Evolutionary conservation across 2,888 invertebrate species (phyloP).

Genomic region (Helicoverpa assulta): DNA sequence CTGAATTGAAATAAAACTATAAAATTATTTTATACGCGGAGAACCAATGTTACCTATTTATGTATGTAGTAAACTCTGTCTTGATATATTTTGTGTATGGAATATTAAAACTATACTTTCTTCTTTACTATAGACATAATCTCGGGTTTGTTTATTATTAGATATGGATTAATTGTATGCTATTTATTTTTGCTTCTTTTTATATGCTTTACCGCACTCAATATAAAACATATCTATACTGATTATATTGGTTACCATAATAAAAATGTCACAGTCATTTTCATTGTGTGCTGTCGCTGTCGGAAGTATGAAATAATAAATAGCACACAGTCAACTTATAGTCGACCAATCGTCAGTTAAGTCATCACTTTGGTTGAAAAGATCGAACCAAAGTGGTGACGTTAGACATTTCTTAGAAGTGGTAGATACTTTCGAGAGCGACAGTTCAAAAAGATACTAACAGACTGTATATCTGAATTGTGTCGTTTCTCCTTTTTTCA

Average conservation of each 20-base stretch:
- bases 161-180: slow-evolving; percentile 69
- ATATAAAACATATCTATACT: slow-evolving; percentile 57
- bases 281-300: slow-evolving; percentile 70
- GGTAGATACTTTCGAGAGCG: slow-evolving; percentile 68
- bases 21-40: not conserved
- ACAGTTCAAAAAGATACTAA: slow-evolving; percentile 71
- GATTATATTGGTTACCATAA: slow-evolving; percentile 63
- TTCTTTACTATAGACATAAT: slow-evolving; percentile 68
- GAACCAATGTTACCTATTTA: slow-evolving; percentile 24
- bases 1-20: slow-evolving; percentile 20
- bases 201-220: slow-evolving; percentile 79
- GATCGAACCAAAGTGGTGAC: slow-evolving; percentile 32
- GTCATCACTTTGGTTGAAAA: slow-evolving; percentile 22
- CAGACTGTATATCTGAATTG: slow-evolving; percentile 85
- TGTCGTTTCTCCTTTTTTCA: slow-evolving; percentile 90
- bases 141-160: slow-evolving; percentile 74
- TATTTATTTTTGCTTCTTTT: slow-evolving; percentile 79
- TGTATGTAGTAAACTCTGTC: slow-evolving; percentile 55
- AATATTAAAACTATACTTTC: slow-evolving; percentile 58
- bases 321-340: slow-evolving; percentile 29
- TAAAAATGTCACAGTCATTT: slow-evolving; percentile 59
- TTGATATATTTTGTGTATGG: slow-evolving; percentile 59
- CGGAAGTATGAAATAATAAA: slow-evolving; percentile 58
- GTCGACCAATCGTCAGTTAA: not conserved
- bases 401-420: slow-evolving; percentile 18